Base-by-base conservation (phyloP, 2,888 invertebrate species). In the Diabrotica balteata region DNA sequence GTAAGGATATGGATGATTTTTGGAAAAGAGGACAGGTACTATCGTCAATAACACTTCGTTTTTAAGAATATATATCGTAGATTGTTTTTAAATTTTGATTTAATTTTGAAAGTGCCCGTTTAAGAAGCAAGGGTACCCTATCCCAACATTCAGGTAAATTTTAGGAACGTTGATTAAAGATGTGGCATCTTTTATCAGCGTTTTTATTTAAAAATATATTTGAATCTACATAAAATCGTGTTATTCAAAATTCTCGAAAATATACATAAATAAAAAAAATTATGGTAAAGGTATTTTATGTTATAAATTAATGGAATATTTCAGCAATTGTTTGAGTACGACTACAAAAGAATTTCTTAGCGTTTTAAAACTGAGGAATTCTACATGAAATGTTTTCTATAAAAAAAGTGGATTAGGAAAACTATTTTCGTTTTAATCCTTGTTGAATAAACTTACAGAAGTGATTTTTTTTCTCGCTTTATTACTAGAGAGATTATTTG, bases 111-210 rank as follows among this genome's bases (percentile, higher is more conserved):
- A 81, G 82, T 83, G 83, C 83, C 83, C 83, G 82, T 82, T 80
- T 79, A 79, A 82, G 82, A 84, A 84, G 84, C 84, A 93, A 93
- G 93, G 93, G 93, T 94, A 95, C 95, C 95, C 95, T 94, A 95
- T 95, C 95, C 95, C 95, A 95, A 95, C 95, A 95, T 95, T 94
- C 95, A 95, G 95, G 95, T 93, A 92, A 90, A 80, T 78, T 76
- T 74, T 73, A 64, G 66, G 44, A 74, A 77, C 78, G 62, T 49
- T 78, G 74, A 67, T 76, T 72, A 77, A 77, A 69, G 64, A 77
- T 76, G 64, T 17, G 8, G 57, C 66, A 77, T 77, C 69, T 73
- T 76, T 78, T 69, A 76, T 54, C 75, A 78, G 47, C 75, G 76
- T 75, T 75, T 53, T 45, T 46, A 46, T 42, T 50, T 17, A 54